A percentile compares a stretch with the other conserved stretches of the same genome.
Evolutionary conservation across 2,113 vertebrate species (phyloP).

Genomic region (Mohoua ochrocephala): DNA sequence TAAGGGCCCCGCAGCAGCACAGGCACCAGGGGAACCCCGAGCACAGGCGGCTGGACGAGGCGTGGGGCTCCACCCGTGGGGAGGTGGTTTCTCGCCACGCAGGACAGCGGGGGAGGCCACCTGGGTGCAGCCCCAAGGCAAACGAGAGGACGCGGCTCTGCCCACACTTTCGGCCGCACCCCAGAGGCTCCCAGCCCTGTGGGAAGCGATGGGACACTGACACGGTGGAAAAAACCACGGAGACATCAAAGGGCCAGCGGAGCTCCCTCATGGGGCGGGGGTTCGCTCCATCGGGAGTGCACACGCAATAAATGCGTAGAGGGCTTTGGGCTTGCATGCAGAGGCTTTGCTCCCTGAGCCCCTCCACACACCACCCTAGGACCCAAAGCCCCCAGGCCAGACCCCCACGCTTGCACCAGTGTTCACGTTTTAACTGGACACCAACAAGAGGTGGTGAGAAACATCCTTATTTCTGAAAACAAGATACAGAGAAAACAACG

Average conservation of each 20-base stretch:
- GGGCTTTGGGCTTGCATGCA: background rate
- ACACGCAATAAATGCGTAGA: background rate
- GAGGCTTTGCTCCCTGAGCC: background rate
- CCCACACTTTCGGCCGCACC: background rate
- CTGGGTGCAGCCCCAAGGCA: background rate
- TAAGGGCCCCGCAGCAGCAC: rapidly evolving
- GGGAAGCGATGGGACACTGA: background rate
- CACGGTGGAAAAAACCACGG: rapidly evolving
- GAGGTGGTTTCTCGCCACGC: rapidly evolving
- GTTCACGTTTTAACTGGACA: background rate
- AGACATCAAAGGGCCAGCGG: background rate
- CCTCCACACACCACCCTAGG: rapidly evolving
- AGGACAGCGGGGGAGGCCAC: background rate
- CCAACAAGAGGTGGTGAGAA: background rate
- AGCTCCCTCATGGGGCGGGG: too few species aligned
- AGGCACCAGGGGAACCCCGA: rapidly evolving
- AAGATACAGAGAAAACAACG: rapidly evolving
- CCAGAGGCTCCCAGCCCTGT: background rate
- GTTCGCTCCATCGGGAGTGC: background rate
- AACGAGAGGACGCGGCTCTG: background rate
- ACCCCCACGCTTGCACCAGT: rapidly evolving
- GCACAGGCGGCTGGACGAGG: background rate
- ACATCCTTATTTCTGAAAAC: background rate
- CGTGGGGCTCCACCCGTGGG: background rate
- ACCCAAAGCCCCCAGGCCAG: rapidly evolving